Evolutionary conservation across 2,113 vertebrate genomes (phyloP), one percentile per base, ranked within the genome.

Genomic region (Zosterops borbonicus): DNA sequence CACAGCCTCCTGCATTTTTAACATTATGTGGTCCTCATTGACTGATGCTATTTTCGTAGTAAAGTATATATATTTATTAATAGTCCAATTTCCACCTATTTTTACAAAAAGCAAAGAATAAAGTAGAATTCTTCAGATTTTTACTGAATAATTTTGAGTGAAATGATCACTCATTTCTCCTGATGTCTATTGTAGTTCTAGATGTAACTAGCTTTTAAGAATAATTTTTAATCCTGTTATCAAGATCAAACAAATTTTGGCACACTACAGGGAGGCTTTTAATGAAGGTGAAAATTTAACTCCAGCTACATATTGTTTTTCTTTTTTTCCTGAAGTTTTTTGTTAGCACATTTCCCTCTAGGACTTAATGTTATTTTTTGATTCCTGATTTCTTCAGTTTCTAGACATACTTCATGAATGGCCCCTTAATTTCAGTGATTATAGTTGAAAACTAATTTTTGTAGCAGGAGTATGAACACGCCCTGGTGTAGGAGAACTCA

Each of bases 381-480:
- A 10, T 67, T 75, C 39, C 55, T 60, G 23, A 62, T 64, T 64
- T 91, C 35, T 93, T 24, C 14, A 16, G 4, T 39, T 82, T 62
- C n/a, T 83, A 58, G 78, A 6, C 9, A 14, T 29, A 24, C 5
- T 39, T 69, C 12, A 49, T 12, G 6, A 24, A 67, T 1, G 31
- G 9, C 4, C 21, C 25, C 5, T 41, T 65, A 31, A 52, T 65
- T 83, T 69, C 12, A 49, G 52, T 60, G 27, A 42, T 59, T 69
- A 39, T 31, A 50, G 22, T 14, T 44, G 21, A 78, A 91, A 93
- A 70, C 4, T 62, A n/a, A 0, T 49, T 84, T 73, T 39, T 25
- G 5, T 47, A 41, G 28, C 0, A 0, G n/a, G 7, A 74, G 8
- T 44, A 17, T 69, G 62, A 75, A 53, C 27, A 24, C 9, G 39